Evolutionary conservation across 2,113 vertebrate genomes (phyloP).

Genomic region (Rhagologus leucostigma): DNA sequence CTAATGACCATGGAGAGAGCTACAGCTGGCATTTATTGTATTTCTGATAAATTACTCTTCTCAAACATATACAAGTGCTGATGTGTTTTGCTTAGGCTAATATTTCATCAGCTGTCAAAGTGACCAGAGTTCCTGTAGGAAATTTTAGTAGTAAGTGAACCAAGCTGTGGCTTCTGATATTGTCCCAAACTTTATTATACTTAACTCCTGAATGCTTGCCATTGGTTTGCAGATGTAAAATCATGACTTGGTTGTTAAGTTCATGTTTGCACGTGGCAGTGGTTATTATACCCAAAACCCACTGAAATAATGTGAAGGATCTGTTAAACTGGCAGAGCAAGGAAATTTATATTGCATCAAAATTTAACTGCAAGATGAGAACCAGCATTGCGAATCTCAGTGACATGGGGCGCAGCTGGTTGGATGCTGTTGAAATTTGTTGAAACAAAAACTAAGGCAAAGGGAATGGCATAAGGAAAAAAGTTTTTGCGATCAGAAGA

Average conservation of each 20-base stretch:
- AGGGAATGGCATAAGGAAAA: background rate
- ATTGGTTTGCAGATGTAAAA: background rate
- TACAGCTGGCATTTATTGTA: background rate
- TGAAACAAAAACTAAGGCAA: background rate
- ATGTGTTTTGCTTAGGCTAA: background rate
- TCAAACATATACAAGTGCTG: background rate
- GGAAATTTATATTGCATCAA: background rate
- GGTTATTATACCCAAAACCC: background rate
- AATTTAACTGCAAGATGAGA: background rate
- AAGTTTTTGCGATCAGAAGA: background rate
- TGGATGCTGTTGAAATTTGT: background rate
- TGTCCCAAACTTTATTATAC: background rate
- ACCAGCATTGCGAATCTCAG: background rate
- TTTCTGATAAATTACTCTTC: background rate
- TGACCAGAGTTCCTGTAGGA: background rate
- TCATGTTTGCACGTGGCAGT: background rate
- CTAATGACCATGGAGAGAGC: background rate
- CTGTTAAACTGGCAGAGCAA: background rate
- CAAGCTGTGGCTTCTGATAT: background rate
- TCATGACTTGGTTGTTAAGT: background rate
- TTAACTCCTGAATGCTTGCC: background rate
- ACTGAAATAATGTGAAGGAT: background rate
- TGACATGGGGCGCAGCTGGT: accelerated
- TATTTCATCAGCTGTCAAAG: background rate
- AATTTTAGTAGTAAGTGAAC: background rate